Base-by-base conservation (phyloP, 2,888 invertebrate genomes). In the Aporophyla nigra region DNA sequence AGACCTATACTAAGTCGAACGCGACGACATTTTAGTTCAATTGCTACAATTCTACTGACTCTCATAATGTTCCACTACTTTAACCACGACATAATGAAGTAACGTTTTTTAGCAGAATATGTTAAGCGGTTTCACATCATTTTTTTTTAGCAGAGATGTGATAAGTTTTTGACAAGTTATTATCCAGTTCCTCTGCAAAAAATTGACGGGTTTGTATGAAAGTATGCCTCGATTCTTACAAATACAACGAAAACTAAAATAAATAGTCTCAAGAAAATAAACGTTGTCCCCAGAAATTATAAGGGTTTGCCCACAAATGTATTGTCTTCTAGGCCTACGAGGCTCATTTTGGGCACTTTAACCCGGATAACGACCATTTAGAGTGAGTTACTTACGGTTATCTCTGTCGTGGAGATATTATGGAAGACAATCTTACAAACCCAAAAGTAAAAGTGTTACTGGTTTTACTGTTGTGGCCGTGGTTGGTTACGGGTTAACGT, bases 381-480 rank as follows among this genome's bases (percentile, higher is more conserved):
- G 56, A 59, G 33, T 33, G 5, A 71, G 54, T 71, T 76, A 82
- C 82, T 78, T 71, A 78, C 40, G 69, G 66, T 51, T 62, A 66
- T 75, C 46, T 67, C 14, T 51, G n/a, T 24, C 49, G 27, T 71
- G 14, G 19, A 61, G 68, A 40, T 65, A 69, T 63, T 51, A 27
- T 69, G 1, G 21, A 46, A 66, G n/a, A 1, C 27, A 43, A 14
- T 54, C 10, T 56, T 43, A 58, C 19, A 58, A 58, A 51, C 19
- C 12, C 1, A 1, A 21, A 61, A 59, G 27, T 59, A 27, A 1
- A 59, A 24, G 14, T 43, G 19, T 46, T 65, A 21, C 19, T 27
- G 2, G 7, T 24, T 9, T 19, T 12, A 24, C 63, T 10, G 63
- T 0, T 5, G 19, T 27, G 7, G 5, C 2, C 49, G 0, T 21